phyloP scores from a whole-genome alignment of 92 coral and sea anemone genomes.

The Porites lobata region DNA sequence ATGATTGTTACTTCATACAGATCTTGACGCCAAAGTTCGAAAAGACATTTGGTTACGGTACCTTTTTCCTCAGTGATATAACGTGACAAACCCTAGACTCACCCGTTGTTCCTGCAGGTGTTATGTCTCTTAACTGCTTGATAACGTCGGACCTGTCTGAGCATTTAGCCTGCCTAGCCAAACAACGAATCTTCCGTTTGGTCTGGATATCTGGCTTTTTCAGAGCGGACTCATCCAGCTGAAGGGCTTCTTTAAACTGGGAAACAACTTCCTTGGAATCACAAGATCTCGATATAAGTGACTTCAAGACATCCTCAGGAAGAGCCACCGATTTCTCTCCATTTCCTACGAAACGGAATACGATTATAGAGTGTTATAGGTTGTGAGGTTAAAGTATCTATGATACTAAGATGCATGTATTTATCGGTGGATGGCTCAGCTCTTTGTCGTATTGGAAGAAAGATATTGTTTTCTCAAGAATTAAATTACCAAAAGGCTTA shows the following conservation, averaged over 20 bases:
- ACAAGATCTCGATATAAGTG: background rate
- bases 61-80: background rate
- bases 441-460: no score
- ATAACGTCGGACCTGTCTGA: background rate
- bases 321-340: background rate
- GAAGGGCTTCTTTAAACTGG: background rate
- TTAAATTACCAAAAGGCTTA: no score
- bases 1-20: background rate
- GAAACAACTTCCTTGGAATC: background rate
- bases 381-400: no score
- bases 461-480: no score
- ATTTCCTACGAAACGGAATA: background rate
- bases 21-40: background rate
- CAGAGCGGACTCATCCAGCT: conserved; percentile 19
- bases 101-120: conserved; percentile 55
- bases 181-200: background rate
- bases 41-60: background rate
- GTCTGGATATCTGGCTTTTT: conserved; percentile 11
- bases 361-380: background rate
- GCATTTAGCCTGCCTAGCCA: background rate
- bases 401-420: no score
- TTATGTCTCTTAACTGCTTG: conserved; percentile 1
- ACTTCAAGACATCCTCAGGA: background rate
- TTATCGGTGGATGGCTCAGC: no score
- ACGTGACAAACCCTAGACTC: background rate